Evolutionary conservation across 2,888 invertebrate species (phyloP), one percentile per base, ranked within the genome.

Genomic region (Gymnocheta viridis): DNA sequence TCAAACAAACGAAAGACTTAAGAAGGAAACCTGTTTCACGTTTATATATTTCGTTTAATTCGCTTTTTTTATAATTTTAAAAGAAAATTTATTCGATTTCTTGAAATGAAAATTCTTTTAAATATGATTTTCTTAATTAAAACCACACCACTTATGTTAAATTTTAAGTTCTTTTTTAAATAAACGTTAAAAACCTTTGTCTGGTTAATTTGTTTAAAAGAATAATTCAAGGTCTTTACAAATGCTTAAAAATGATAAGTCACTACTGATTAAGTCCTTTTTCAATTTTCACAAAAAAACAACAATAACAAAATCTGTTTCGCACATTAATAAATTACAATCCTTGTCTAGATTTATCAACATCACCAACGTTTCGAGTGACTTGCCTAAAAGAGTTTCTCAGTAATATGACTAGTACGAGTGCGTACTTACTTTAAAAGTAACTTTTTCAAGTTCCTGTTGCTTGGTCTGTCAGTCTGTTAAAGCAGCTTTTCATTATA

Each of bases 251-350:
- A 27, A 66, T 67, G 73, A 73, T 41, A 38, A 58, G 56, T 73
- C 19, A 66, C 49, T 66, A 51, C 29, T 60, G 19, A 2, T 58
- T 1, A 56, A 12, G 38, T 80, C 73, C 58, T 73, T 49, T 17
- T 73, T 41, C 29, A 22, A 27, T 69, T 22, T 24, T 49, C 49
- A 14, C 1, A 29, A 14, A 54, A 56, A 27, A 38, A 41, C 6
- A 67, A 77, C 9, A 54, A 29, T 4, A 47, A 41, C 5, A 58
- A 60, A 47, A 27, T 29, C 51, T 62, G 49, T 19, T 54, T 24
- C 51, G 51, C 72, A 67, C 73, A 80, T 80, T 80, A 66, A 80
- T 80, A 73, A 73, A 73, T 73, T 73, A 73, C 58, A 73, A 51
- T 49, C 14, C 49, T 73, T 73, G 80, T 73, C 47, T 66, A 66